These are phyloP conservation scores for Alviniconcha marisindica DNA, from an alignment of 1,140 invertebrate genomes.

Conservation along the genomic window DNA sequence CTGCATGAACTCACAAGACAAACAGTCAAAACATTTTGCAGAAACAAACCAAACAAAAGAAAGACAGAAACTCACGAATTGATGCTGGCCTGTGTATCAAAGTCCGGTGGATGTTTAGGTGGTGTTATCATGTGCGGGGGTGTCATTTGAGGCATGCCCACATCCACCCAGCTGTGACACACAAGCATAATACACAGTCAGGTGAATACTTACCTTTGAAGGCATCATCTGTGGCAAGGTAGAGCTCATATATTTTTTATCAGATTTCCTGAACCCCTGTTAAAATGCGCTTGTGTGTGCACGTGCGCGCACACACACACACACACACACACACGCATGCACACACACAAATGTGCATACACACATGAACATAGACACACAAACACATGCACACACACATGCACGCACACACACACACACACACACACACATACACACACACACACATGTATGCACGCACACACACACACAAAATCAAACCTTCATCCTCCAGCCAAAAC, in stretches of 20 bases:
- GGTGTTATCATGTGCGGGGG: conserved; percentile 7
- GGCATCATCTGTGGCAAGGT: no score
- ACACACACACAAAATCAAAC: background rate
- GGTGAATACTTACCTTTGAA: no score
- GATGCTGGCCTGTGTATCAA: background rate
- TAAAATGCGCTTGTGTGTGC: no score
- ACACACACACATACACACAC: conserved; percentile 1
- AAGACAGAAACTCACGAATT: background rate
- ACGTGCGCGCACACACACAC: no score
- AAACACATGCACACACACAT: background rate
- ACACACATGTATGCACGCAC: background rate
- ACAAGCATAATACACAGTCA: no score
- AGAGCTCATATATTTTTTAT: no score
- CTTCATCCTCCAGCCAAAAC: background rate
- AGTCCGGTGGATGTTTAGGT: background rate
- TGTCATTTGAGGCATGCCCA: background rate
- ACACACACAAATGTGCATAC: background rate
- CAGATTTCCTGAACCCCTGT: no score
- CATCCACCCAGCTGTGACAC: conserved; percentile 7
- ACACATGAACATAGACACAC: background rate
- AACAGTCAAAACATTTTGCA: no score
- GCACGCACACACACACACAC: background rate
- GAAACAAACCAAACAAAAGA: no score
- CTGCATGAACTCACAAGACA: no score
- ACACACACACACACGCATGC: no score